Evolutionary conservation across 2,888 invertebrate species (phyloP).

Genomic region (Archaeoteleia sp.): DNA sequence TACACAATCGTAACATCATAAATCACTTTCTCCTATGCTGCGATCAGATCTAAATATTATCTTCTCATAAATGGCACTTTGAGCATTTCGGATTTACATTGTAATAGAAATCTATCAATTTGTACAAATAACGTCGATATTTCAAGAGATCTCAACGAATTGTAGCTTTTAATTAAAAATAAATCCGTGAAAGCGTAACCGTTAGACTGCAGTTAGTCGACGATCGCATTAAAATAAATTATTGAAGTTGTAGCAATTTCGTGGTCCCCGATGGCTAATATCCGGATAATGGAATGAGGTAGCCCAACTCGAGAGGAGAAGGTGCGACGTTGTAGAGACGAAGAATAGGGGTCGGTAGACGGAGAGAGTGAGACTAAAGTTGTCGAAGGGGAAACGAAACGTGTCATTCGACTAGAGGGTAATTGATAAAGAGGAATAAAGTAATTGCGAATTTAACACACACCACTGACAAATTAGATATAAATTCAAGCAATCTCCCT

Average conservation of each 20-base stretch:
- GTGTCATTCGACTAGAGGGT: conserved; percentile 54
- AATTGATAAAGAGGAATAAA: conserved; percentile 71
- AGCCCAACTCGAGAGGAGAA: conserved; percentile 52
- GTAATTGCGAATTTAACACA: conserved; percentile 69
- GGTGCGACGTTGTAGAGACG: conserved; percentile 38
- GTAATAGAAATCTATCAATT: conserved; percentile 29
- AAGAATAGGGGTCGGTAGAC: conserved; percentile 51
- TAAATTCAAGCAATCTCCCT: conserved; percentile 43
- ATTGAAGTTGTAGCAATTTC: conserved; percentile 73
- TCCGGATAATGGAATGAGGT: conserved; percentile 72
- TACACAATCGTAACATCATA: no score
- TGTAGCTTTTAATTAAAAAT: conserved; percentile 66
- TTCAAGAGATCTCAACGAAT: conserved; percentile 27
- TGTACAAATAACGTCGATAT: conserved; percentile 13
- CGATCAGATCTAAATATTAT: no score
- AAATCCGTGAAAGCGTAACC: conserved; percentile 65
- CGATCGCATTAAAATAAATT: conserved; percentile 73
- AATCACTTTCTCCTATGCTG: no score
- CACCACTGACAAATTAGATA: conserved; percentile 59
- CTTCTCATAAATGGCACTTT: no score
- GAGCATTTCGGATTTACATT: conserved; percentile 26
- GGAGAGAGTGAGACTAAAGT: conserved; percentile 42
- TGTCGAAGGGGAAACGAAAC: conserved; percentile 47
- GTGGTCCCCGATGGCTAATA: conserved; percentile 74
- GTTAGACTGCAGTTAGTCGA: conserved; percentile 66